Base-by-base conservation (phyloP, 2,113 vertebrate genomes). In the Silurus glanis region DNA sequence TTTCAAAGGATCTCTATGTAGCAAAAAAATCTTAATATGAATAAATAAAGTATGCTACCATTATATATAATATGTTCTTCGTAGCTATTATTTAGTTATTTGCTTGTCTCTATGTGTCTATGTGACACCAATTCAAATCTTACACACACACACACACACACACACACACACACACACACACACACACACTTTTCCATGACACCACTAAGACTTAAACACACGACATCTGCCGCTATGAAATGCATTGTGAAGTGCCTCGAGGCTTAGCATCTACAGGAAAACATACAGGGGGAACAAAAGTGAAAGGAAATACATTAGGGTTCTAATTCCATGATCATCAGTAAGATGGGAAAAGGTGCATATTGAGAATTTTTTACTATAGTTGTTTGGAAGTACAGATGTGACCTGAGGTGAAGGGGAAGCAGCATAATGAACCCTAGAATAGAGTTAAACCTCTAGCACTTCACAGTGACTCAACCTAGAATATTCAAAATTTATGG, bases 131-230 rank as follows among this genome's bases (percentile, higher is more conserved):
- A 37, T 67, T 67, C 28, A 37, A 51, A 5, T 51, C 45, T 86
- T 19, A 5, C 53, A 56, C 78, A 23, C 64, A 80, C 19, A 79
- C 28, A 80, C 51, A 25, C 23, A 66, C 62, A 66, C 62, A 66
- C 64, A 66, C 64, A 66, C 64, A 67, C n/a, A 28, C 64, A 66
- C 64, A 67, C 64, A 25, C n/a, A 25, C 4, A 59, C 58, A 59
- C 9, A 59, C 58, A 59, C 58, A 59, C 58, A 59, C 55, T 66
- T 82, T 88, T 83, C 86, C 80, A 83, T 79, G 87, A 91, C 79
- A 76, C 71, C 82, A 61, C n/a, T 53, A 82, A 88, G 86, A 23
- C 53, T 84, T 75, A 86, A 87, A 87, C 83, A 91, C 88, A 86
- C 84, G 25, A 62, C 87, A 92, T 90, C 86, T 89, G 88, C 87